phyloP scores from a whole-genome alignment of 2,888 invertebrate genomes.

The Malacosoma neustria region DNA sequence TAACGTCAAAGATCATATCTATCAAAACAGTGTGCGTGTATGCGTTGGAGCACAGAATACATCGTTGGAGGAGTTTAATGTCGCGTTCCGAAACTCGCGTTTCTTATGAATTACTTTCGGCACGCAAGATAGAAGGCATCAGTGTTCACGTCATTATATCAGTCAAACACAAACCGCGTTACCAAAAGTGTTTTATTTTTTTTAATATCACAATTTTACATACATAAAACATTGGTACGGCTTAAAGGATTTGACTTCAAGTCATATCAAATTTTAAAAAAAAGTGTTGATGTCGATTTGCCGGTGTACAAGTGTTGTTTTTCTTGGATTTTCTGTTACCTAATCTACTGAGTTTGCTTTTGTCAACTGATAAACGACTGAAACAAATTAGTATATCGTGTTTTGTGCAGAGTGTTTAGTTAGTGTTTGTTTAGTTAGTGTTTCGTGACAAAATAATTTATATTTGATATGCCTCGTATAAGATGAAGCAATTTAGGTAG shows the following conservation, averaged over 20 bases:
- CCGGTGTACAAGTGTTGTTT: not conserved
- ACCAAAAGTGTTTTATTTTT: slow-evolving; percentile 5
- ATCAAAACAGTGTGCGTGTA: slow-evolving; percentile 17
- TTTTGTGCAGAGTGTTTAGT: too few relatives aligned
- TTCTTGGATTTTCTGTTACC: slow-evolving; percentile 6
- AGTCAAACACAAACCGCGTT: slow-evolving; percentile 8
- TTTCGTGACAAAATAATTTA: slow-evolving; percentile 8
- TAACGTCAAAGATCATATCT: slow-evolving; percentile 13
- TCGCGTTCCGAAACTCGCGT: slow-evolving; percentile 7
- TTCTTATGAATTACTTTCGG: slow-evolving; percentile 7
- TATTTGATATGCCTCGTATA: slow-evolving; percentile 14
- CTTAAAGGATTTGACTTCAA: slow-evolving; percentile 11
- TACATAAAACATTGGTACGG: slow-evolving; percentile 5
- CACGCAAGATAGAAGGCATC: slow-evolving; percentile 8
- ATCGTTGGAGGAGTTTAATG: too few relatives aligned
- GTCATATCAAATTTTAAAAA: slow-evolving; percentile 13
- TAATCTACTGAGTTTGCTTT: slow-evolving; percentile 15
- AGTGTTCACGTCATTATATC: slow-evolving; percentile 2
- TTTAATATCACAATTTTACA: slow-evolving; percentile 3
- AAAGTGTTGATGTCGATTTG: slow-evolving; percentile 4
- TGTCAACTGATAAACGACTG: slow-evolving; percentile 13
- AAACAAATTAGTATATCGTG: slow-evolving; percentile 12
- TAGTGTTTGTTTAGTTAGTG: not conserved
- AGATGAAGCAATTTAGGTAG: slow-evolving; percentile 22
- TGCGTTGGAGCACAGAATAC: slow-evolving; percentile 13